Evolutionary conservation across 2,113 vertebrate genomes (phyloP).

Genomic region (Larimichthys crocea): DNA sequence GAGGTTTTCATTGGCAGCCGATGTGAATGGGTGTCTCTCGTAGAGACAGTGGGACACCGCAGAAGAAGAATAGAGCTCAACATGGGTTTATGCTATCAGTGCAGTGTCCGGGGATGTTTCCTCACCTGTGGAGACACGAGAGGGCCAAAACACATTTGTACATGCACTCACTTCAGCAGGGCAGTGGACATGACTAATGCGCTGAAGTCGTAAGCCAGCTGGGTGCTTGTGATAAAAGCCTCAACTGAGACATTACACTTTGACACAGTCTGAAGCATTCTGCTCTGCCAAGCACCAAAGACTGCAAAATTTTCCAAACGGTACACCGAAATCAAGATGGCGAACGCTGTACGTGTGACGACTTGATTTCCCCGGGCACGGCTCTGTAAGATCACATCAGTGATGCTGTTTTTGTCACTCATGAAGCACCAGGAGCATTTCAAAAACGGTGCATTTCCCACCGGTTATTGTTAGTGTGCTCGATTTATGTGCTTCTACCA

Average conservation of each 20-base stretch:
- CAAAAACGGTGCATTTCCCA: too few relatives aligned
- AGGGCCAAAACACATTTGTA: constrained; percentile 39
- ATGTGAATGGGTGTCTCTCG: constrained; percentile 42
- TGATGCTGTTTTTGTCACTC: too few relatives aligned
- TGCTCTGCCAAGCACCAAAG: neutral
- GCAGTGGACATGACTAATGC: constrained; percentile 45
- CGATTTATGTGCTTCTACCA: too few relatives aligned
- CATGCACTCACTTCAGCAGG: constrained; percentile 28
- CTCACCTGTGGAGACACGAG: constrained; percentile 37
- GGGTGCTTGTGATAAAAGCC: constrained; percentile 28
- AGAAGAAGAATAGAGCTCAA: constrained; percentile 31
- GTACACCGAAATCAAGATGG: neutral
- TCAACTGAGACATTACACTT: constrained; percentile 40
- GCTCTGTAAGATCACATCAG: too few relatives aligned
- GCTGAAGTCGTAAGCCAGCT: constrained; percentile 25
- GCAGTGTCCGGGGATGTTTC: constrained; percentile 21
- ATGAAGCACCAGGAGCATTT: too few relatives aligned
- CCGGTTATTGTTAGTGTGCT: too few relatives aligned
- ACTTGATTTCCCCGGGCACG: too few relatives aligned
- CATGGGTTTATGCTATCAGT: constrained; percentile 37
- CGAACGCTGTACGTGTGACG: neutral
- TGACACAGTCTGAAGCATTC: neutral
- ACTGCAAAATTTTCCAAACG: neutral
- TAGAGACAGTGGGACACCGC: constrained; percentile 37
- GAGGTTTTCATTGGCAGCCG: constrained; percentile 50